Base-by-base conservation (phyloP, 1,140 invertebrate genomes). In the Oncopeltus fasciatus region DNA sequence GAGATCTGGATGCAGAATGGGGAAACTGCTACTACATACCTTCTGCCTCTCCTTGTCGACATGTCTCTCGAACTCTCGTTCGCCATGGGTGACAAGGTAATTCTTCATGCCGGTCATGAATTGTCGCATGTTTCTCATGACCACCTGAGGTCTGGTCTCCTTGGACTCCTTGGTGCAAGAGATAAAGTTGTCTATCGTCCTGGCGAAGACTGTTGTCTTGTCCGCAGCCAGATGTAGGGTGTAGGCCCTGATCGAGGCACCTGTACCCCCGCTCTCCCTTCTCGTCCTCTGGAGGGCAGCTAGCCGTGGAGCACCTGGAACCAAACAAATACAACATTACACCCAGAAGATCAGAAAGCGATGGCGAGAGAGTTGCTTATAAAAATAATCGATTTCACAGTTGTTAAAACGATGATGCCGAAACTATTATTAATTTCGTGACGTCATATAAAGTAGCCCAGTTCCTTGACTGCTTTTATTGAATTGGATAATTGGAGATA, bases 41-140 rank as follows among this genome's bases (percentile, higher is more conserved):
- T 90, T 90, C 26, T 81, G 77, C 60, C 91, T 77, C 69, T 95
- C 91, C 65, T 85, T 83, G 72, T 95, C 88, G 8, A 97, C 88
- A 69, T 95, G 83, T 64, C 84, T 84, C 67, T 94, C 88, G 71
- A 97, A 90, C 67, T 92, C 86, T 65, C 87, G 83, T 71, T 96
- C 92, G 1, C 92, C 92, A 69, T 95, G 90, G 69, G 95, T 95
- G 3, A 95, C 87, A 29, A 96, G 75, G 73, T 95, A 97, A 71
- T 97, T 96, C 72, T 95, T 96, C 82, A 96, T 95, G 46, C 94
- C 94, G 18, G 88, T 94, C 89, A 96, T 94, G 70, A 96, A 97
- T 73, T 97, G 94, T 1, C 94, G 82, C 76, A 95, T 92, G 72
- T 94, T 94, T 64, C 91, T 81, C 85, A 93, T 92, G 14, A 93